Percentiles rank a stretch among this genome's conserved stretches.
Conservation (phyloP, 2,888 invertebrate genomes). For the Drosophila nigritarsus region DNA sequence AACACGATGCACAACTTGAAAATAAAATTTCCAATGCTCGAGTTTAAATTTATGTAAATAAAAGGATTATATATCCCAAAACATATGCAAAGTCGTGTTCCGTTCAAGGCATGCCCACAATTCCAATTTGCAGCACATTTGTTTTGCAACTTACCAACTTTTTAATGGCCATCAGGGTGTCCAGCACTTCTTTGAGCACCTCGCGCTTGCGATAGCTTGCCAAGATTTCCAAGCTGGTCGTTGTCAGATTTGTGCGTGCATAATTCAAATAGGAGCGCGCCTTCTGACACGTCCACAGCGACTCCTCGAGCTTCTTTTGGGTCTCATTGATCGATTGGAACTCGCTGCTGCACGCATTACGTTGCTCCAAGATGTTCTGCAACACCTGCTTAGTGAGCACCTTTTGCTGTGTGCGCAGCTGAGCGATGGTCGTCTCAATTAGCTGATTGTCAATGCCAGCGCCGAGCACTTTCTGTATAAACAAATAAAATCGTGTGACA, state of each 20-base stretch:
- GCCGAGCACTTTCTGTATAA: constrained; percentile 80
- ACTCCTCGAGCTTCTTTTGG: constrained; percentile 89
- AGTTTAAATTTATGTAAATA: background rate
- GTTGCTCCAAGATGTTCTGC: constrained; percentile 96
- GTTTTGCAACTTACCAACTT: constrained; percentile 86
- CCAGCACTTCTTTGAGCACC: constrained; percentile 91
- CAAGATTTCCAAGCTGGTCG: constrained; percentile 94
- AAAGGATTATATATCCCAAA: no score
- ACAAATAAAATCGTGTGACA: background rate
- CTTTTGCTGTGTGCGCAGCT: constrained; percentile 84
- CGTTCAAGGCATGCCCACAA: no score
- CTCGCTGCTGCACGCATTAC: constrained; percentile 93
- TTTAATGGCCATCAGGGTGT: constrained; percentile 92
- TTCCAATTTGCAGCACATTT: background rate
- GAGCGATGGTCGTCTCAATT: constrained; percentile 82
- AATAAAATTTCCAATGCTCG: background rate
- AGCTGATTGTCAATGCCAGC: constrained; percentile 81
- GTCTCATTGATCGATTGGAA: constrained; percentile 91
- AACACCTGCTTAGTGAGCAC: constrained; percentile 97
- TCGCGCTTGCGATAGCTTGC: constrained; percentile 96
- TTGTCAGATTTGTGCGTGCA: constrained; percentile 93
- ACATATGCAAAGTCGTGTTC: no score
- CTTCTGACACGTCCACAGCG: constrained; percentile 89
- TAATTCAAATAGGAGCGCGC: constrained; percentile 90
- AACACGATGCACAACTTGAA: background rate